phyloP scores from a whole-genome alignment of 2,888 invertebrate species.

The Keiferia lycopersicella region DNA sequence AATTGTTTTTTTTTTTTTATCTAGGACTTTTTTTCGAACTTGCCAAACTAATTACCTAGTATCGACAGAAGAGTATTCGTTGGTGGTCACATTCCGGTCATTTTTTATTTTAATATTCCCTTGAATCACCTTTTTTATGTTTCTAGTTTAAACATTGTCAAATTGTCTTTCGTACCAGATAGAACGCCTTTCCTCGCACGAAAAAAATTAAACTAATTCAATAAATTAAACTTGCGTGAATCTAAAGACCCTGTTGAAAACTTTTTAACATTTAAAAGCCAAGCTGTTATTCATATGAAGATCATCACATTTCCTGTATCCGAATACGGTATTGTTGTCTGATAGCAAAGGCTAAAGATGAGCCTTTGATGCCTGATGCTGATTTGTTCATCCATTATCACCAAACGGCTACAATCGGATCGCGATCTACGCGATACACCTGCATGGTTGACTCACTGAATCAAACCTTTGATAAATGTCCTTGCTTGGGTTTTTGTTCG shows the following conservation, averaged over 20 bases:
- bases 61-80: too few species aligned
- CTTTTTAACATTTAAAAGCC: neutral
- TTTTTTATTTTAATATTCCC: neutral
- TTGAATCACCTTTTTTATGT: too few species aligned
- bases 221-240: too few species aligned
- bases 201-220: too few species aligned
- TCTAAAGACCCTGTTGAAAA: too few species aligned
- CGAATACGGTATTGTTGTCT: neutral
- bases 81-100: too few species aligned
- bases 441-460: neutral
- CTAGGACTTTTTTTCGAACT: too few species aligned
- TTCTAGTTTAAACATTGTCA: too few species aligned
- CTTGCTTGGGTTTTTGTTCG: neutral
- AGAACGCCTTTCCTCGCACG: too few species aligned
- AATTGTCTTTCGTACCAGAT: too few species aligned
- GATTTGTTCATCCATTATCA: neutral
- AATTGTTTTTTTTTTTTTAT: too few species aligned
- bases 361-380: neutral
- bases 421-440: neutral
- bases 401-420: neutral
- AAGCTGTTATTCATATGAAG: neutral
- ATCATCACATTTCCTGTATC: constrained; percentile 5
- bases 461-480: neutral
- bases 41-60: too few species aligned
- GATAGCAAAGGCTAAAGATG: constrained; percentile 4